These are phyloP conservation scores for Motacilla alba DNA, from an alignment of 2,113 vertebrate species.

Conservation along the genomic window DNA sequence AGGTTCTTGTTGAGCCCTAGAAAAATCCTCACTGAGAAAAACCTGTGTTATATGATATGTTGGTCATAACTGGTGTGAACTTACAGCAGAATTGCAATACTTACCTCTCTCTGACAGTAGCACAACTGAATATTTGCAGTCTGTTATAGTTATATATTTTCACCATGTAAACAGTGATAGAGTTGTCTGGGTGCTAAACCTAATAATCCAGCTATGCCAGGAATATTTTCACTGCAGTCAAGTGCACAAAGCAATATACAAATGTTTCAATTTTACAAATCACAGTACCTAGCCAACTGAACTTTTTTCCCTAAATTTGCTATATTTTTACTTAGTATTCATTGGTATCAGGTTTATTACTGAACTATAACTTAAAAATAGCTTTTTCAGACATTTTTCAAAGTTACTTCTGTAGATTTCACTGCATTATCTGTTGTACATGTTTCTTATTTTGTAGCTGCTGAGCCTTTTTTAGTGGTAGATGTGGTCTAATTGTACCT, in stretches of 20 bases:
- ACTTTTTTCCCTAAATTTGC: not conserved
- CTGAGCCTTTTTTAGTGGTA: not conserved
- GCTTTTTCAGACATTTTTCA: not conserved
- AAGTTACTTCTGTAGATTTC: not conserved
- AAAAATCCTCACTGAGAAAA: slow-evolving; percentile 9
- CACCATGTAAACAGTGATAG: not conserved
- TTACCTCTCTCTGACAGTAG: not conserved
- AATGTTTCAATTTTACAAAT: not conserved
- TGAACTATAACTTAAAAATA: not conserved
- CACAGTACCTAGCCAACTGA: not conserved
- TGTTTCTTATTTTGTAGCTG: not conserved
- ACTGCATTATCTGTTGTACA: not conserved
- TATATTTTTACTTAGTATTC: not conserved
- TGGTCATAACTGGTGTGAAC: not conserved
- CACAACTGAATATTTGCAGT: not conserved
- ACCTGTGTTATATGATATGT: not conserved
- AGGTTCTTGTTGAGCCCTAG: not conserved
- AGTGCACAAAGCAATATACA: not conserved
- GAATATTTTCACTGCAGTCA: not conserved
- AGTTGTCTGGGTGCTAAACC: not conserved
- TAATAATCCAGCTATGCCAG: not conserved
- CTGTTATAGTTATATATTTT: not conserved
- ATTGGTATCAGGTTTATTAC: not conserved
- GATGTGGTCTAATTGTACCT: not conserved
- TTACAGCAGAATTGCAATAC: not conserved